A percentile compares a stretch with the other conserved stretches of the same genome.
Conservation (phyloP, 2,888 invertebrate species). For the Lepidonotus clava region DNA sequence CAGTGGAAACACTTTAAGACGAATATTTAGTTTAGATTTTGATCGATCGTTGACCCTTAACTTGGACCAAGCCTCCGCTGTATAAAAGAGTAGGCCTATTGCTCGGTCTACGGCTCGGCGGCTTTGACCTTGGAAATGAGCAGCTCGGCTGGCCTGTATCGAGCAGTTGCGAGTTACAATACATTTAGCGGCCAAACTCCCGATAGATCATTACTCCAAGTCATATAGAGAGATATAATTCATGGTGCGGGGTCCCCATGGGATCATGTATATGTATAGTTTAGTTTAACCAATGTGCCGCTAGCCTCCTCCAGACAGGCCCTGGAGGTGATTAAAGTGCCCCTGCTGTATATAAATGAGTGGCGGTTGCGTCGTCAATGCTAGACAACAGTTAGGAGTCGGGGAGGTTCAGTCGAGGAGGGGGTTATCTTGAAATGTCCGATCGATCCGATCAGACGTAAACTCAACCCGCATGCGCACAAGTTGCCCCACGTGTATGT, state of each 20-base stretch:
- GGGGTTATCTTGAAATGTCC: too few species aligned
- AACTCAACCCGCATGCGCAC: too few species aligned
- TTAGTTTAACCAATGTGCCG: background rate
- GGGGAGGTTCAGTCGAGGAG: too few species aligned
- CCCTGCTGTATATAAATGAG: too few species aligned
- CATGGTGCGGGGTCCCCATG: background rate
- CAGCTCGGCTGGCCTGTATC: background rate
- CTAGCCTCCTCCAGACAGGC: background rate
- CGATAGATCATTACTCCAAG: background rate
- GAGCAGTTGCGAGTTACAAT: background rate
- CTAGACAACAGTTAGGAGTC: too few species aligned
- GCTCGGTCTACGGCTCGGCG: background rate
- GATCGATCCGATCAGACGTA: too few species aligned
- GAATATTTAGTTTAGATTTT: conserved; percentile 38
- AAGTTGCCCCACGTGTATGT: too few species aligned
- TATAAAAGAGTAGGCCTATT: background rate
- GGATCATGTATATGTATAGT: conserved; percentile 15
- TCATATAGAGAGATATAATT: conserved; percentile 13
- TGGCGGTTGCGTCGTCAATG: too few species aligned
- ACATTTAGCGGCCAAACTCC: background rate
- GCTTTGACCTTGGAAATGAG: background rate
- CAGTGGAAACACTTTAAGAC: background rate
- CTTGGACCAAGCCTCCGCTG: background rate
- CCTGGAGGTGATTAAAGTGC: background rate
- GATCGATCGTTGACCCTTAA: conserved; percentile 1